Conservation (phyloP, 2,113 vertebrate species). For the Fregetta grallaria region DNA sequence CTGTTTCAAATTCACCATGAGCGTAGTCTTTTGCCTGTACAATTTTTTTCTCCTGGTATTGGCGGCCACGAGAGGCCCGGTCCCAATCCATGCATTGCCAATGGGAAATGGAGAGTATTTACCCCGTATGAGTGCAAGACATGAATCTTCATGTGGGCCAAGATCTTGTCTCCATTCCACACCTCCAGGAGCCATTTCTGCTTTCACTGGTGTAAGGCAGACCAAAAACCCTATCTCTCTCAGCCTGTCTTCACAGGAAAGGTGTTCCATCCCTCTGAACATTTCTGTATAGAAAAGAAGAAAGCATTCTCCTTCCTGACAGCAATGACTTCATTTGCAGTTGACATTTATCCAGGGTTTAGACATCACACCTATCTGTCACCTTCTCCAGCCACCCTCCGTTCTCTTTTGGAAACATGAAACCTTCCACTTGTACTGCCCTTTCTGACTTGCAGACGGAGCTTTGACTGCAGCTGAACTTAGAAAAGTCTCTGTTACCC, state of each 20-base stretch:
- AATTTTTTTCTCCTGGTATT: neutral
- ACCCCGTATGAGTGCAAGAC: fast-evolving
- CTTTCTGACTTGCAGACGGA: neutral
- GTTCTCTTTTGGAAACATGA: neutral
- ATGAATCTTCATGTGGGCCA: fast-evolving
- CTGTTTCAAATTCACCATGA: neutral
- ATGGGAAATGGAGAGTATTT: neutral
- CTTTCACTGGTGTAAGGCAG: neutral
- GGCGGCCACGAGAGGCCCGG: fast-evolving
- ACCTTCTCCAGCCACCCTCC: neutral
- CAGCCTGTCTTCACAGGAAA: neutral
- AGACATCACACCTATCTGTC: neutral
- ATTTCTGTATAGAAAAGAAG: neutral
- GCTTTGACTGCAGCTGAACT: neutral
- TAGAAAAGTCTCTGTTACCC: neutral
- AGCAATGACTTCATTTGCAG: neutral
- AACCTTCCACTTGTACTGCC: neutral
- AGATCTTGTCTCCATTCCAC: neutral
- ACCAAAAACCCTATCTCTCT: neutral
- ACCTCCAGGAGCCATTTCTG: neutral
- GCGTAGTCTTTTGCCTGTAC: neutral
- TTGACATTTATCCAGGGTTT: neutral
- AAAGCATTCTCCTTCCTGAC: neutral
- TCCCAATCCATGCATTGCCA: neutral
- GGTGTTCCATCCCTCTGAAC: neutral